Percentiles rank a stretch among this genome's conserved stretches.
These are phyloP conservation scores for Nomada lathburiana DNA, from an alignment of 2,888 invertebrate species.

Conservation along the genomic window DNA sequence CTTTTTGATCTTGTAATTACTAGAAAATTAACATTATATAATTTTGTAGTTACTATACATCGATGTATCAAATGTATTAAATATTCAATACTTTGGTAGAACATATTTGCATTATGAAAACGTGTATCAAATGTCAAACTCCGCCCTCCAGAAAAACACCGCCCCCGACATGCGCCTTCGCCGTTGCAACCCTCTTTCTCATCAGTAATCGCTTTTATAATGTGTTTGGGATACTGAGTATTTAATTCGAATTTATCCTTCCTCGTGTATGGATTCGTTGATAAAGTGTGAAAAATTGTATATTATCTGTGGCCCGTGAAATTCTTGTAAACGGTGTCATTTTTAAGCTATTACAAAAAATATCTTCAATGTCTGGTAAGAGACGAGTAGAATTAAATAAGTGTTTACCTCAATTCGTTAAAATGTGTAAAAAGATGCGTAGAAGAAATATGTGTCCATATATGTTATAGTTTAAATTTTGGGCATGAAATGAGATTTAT, in stretches of 20 bases:
- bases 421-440: neutral
- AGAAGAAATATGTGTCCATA: neutral
- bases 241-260: constrained; percentile 40
- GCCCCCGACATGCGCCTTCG: constrained; percentile 76
- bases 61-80: neutral
- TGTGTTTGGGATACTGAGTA: constrained; percentile 54
- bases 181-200: constrained; percentile 54
- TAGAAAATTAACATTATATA: too few species aligned
- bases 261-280: constrained; percentile 27
- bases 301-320: constrained; percentile 4
- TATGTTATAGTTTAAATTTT: neutral
- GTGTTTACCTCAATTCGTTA: neutral
- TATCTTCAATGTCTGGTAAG: constrained; percentile 63
- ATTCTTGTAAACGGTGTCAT: neutral
- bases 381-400: constrained; percentile 8
- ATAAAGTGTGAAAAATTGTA: constrained; percentile 21
- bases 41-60: too few species aligned
- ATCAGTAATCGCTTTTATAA: constrained; percentile 68
- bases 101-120: constrained; percentile 48
- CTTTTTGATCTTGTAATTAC: too few species aligned
- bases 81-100: constrained; percentile 16
- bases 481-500: too few species aligned
- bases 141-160: constrained; percentile 75
- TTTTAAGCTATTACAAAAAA: neutral
- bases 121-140: constrained; percentile 73